A percentile compares a stretch with the other conserved stretches of the same genome.
phyloP scores from a whole-genome alignment of 2,888 invertebrate genomes.

The Ptilodon capucinus region DNA sequence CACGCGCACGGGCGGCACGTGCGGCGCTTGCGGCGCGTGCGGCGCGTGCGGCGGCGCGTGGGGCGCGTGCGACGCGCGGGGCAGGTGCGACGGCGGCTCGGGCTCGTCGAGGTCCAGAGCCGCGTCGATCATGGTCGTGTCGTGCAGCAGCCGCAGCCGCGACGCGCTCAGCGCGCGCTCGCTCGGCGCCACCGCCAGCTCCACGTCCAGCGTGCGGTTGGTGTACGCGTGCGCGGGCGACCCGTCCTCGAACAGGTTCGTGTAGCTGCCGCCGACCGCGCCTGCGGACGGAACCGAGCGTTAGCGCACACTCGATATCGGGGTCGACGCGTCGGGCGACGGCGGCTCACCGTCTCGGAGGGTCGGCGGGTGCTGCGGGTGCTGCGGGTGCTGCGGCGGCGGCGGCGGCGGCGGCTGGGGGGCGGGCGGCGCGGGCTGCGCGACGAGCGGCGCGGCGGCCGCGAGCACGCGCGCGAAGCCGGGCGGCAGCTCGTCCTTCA shows the following conservation, averaged over 20 bases:
- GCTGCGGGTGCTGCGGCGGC: constrained; percentile 5
- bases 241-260: constrained; percentile 34
- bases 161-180: constrained; percentile 84
- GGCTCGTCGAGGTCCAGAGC: constrained; percentile 94
- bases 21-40: constrained; percentile 3
- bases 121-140: constrained; percentile 95
- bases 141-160: constrained; percentile 89
- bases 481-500: constrained; percentile 60
- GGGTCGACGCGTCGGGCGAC: constrained; percentile 8
- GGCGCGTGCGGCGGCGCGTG: constrained; percentile 10
- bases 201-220: constrained; percentile 80
- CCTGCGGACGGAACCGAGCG: constrained; percentile 6
- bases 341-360: constrained; percentile 7
- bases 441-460: constrained; percentile 15
- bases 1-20: not conserved
- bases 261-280: constrained; percentile 44
- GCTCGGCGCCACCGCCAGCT: constrained; percentile 53
- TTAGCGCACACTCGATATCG: not conserved
- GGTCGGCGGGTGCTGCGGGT: constrained; percentile 11
- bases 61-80: constrained; percentile 17
- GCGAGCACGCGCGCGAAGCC: constrained; percentile 46
- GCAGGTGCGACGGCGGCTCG: constrained; percentile 74
- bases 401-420: constrained; percentile 22
- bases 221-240: constrained; percentile 62
- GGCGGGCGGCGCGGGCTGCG: constrained; percentile 19